Base-by-base conservation (phyloP, 2,888 invertebrate species). In the Drosophila neutralis region DNA sequence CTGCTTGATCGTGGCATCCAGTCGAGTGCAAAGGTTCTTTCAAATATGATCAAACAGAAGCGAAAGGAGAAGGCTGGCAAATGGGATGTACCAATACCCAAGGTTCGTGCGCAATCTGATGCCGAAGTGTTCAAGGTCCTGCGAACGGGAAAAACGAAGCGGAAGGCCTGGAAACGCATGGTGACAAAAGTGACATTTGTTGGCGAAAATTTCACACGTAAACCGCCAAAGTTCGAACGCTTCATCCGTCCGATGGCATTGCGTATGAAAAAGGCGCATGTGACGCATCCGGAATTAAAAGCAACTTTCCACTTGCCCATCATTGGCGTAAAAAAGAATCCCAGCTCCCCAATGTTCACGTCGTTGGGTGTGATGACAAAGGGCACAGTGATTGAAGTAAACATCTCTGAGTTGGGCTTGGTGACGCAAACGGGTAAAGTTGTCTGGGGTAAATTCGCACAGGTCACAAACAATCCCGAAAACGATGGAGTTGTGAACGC, bases 401-500 rank as follows among this genome's bases (percentile, higher is more conserved):
- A 99, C 92, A 98, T 99, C 86, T 98, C 98, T 8, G 99, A 99
- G 93, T 94, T 99, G 75, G 99, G 99, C 94, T 94, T 99, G 74
- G 99, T 99, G 2, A 99, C 99, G 1, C 98, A 99, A 93, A 97
- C 98, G 11, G 99, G 99, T 71, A 99, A 99, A 95, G 98, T 99
- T 56, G 98, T 99, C 1, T 99, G 99, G 99, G 99, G 99, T 69
- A 99, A 99, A 94, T 99, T 98, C 92, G 99, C 99, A 0, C 99
- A 99, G 94, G 99, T 99, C 24, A 99, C 99, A 0, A 99, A 99
- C 93, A 98, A 99, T 94, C 99, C 99, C 0, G 99, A 99, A 93
- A 99, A 99, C 94, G 99, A 99, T 94, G 99, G 99, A 24, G 99
- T 99, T 91, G 98, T 99, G 71, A 99, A 99, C 94, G 99, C 99